A percentile compares a stretch with the other conserved stretches of the same genome.
Evolutionary conservation across 2,113 vertebrate genomes (phyloP).

Genomic region (Mirounga angustirostris): DNA sequence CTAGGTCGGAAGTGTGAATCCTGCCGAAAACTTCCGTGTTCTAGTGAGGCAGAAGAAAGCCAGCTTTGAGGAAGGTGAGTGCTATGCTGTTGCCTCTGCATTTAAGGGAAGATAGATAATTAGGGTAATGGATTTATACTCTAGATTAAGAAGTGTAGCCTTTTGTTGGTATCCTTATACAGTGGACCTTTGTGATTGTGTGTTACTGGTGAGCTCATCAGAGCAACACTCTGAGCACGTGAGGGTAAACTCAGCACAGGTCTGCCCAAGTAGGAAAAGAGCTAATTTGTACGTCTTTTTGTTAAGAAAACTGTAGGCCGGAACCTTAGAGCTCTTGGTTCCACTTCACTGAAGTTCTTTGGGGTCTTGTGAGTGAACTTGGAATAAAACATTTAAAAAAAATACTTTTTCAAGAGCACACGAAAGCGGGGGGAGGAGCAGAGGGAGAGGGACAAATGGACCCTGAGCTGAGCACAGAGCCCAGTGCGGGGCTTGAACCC

Average conservation of each 20-base stretch:
- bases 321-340: neutral
- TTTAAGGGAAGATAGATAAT: neutral
- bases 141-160: neutral
- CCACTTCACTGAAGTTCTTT: neutral
- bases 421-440: accelerated
- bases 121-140: neutral
- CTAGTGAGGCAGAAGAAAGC: constrained; percentile 91
- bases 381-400: neutral
- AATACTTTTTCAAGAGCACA: neutral
- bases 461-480: neutral
- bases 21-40: constrained; percentile 92
- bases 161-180: neutral
- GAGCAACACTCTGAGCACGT: neutral
- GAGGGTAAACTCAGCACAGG: neutral
- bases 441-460: neutral
- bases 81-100: neutral
- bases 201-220: neutral
- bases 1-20: constrained; percentile 96
- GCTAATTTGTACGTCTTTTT: neutral
- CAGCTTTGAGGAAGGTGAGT: constrained; percentile 94
- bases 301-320: neutral
- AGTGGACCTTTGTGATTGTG: neutral
- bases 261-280: neutral
- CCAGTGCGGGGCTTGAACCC: neutral
- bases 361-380: neutral